Conservation (phyloP, 1,140 invertebrate species). For the Drosophila watanabei region DNA sequence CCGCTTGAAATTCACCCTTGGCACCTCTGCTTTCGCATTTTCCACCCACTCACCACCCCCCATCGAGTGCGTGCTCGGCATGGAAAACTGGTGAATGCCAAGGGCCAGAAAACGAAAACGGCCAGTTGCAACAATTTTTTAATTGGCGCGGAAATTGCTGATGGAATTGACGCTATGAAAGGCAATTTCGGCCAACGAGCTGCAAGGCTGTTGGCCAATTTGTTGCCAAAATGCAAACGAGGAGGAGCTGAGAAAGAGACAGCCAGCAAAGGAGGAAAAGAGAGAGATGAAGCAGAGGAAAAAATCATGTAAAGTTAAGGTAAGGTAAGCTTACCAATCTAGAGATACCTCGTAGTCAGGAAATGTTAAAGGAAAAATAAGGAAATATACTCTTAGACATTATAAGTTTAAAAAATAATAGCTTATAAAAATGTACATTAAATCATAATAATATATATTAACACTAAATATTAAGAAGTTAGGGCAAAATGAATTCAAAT, state of each 20-base stretch:
- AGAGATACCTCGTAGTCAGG: not conserved
- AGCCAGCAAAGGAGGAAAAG: not conserved
- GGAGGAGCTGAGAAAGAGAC: slow-evolving; percentile 1
- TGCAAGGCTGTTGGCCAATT: slow-evolving; percentile 46
- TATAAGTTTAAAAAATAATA: not conserved
- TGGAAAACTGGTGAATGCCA: slow-evolving; percentile 60
- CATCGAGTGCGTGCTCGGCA: slow-evolving; percentile 64
- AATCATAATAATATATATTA: not conserved
- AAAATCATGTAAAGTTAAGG: not conserved
- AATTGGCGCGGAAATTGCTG: slow-evolving; percentile 79
- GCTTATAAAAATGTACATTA: not conserved
- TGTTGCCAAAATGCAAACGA: slow-evolving; percentile 40
- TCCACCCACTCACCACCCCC: slow-evolving; percentile 1
- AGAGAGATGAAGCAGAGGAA: not conserved
- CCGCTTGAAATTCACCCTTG: not conserved
- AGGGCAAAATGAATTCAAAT: not conserved
- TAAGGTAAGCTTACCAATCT: not conserved
- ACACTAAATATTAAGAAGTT: too few relatives aligned
- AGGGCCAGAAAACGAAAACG: slow-evolving; percentile 42
- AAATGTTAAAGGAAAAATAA: not conserved
- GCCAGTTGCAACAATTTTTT: slow-evolving; percentile 71
- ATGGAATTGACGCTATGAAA: slow-evolving; percentile 73
- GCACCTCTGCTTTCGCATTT: not conserved
- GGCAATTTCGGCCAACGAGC: slow-evolving; percentile 54
- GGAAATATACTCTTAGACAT: not conserved